Evolutionary conservation across 1,140 invertebrate species (phyloP).

Genomic region (Drosophila sp.): DNA sequence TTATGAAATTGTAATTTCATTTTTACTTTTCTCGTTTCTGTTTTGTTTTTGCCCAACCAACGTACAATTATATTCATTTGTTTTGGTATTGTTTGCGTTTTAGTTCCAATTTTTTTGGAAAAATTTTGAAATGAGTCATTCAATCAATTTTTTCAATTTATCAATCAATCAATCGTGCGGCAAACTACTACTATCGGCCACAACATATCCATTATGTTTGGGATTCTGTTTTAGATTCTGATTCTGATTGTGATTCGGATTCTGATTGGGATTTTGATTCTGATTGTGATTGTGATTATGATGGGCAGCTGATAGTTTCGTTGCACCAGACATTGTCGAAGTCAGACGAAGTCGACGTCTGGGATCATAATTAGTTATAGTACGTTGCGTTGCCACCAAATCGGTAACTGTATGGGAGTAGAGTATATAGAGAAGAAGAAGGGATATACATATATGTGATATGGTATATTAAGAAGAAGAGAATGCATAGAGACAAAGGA

Average conservation of each 20-base stretch:
- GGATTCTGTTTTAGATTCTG: constrained; percentile 32
- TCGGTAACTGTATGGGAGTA: constrained; percentile 80
- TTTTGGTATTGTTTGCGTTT: constrained; percentile 22
- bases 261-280: constrained; percentile 17
- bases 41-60: constrained; percentile 53
- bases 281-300: constrained; percentile 47
- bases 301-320: constrained; percentile 66
- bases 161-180: constrained; percentile 54
- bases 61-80: constrained; percentile 55
- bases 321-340: constrained; percentile 60
- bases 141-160: constrained; percentile 37
- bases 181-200: constrained; percentile 80
- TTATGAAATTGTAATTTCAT: neutral
- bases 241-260: neutral
- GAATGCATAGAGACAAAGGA: constrained; percentile 49
- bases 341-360: constrained; percentile 79
- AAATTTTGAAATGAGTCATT: constrained; percentile 50
- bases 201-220: constrained; percentile 69
- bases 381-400: constrained; percentile 79
- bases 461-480: constrained; percentile 30
- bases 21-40: neutral
- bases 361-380: constrained; percentile 81
- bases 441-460: constrained; percentile 52
- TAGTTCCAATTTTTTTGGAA: neutral
- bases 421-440: constrained; percentile 71